phyloP scores from a whole-genome alignment of 2,888 invertebrate genomes.

The Tipula vernalis region DNA sequence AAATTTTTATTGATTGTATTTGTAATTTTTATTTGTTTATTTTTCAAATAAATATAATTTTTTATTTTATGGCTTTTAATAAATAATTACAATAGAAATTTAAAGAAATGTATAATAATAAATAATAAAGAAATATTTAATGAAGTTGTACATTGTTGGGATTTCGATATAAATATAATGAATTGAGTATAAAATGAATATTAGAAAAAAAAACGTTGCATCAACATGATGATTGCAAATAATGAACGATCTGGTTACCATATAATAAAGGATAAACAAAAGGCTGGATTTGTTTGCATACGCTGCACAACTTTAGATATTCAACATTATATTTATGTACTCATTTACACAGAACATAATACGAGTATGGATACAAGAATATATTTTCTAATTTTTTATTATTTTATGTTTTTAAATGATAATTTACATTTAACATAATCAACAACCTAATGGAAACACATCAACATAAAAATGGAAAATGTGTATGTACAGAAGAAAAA shows the following conservation, averaged over 20 bases:
- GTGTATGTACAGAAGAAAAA: not conserved
- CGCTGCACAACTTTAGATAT: not conserved
- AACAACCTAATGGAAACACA: not conserved
- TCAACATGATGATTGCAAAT: not conserved
- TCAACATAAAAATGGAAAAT: not conserved
- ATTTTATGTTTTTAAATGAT: not conserved
- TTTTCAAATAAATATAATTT: not conserved
- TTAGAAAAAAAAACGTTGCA: not conserved
- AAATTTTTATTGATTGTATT: not conserved
- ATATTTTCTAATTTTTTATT: not conserved
- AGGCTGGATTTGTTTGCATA: not conserved
- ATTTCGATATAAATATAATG: not conserved
- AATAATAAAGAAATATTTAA: not conserved
- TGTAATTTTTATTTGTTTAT: not conserved
- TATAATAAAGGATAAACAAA: not conserved
- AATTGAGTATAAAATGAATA: not conserved
- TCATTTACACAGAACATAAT: not conserved
- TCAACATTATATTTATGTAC: not conserved
- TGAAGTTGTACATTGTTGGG: not conserved
- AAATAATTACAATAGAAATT: not conserved
- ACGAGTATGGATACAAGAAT: not conserved
- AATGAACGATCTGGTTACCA: not conserved
- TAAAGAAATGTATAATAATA: not conserved
- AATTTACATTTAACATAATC: slow-evolving; percentile 4
- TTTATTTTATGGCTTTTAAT: not conserved